Evolutionary conservation across 1,140 invertebrate genomes (phyloP).

Genomic region (Drosophila parabipectinata): DNA sequence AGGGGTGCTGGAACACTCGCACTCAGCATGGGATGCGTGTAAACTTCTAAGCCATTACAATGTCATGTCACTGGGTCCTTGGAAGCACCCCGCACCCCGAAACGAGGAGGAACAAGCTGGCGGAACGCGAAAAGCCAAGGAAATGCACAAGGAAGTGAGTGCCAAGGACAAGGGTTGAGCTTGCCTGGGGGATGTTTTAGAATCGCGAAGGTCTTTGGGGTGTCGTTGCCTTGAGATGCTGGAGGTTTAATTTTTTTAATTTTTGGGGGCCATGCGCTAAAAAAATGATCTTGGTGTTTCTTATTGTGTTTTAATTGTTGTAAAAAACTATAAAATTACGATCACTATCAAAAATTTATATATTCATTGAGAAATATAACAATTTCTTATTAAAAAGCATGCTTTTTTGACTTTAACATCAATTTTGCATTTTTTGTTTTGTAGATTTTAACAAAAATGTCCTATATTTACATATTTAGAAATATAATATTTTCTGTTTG

Average conservation of each 20-base stretch:
- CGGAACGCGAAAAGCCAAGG: constrained; percentile 50
- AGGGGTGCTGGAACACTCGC: constrained; percentile 51
- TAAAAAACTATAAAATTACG: too few relatives aligned
- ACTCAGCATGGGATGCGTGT: constrained; percentile 69
- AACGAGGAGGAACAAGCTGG: constrained; percentile 10
- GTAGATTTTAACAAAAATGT: too few relatives aligned
- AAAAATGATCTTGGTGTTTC: constrained; percentile 1
- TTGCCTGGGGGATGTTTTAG: constrained; percentile 47
- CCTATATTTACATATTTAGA: too few relatives aligned
- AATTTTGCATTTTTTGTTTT: too few relatives aligned
- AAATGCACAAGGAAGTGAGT: constrained; percentile 56
- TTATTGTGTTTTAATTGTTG: neutral
- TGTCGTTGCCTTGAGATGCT: constrained; percentile 13
- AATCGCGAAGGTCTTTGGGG: constrained; percentile 36
- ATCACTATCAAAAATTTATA: too few relatives aligned
- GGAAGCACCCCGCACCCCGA: constrained; percentile 79
- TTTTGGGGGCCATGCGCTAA: constrained; percentile 12
- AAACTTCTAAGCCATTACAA: constrained; percentile 77
- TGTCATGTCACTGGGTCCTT: constrained; percentile 80
- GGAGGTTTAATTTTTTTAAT: constrained; percentile 1
- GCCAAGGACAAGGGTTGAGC: constrained; percentile 75
- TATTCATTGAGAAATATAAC: too few relatives aligned
- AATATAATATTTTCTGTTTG: too few relatives aligned
- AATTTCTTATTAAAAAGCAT: too few relatives aligned
- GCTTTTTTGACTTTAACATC: too few relatives aligned